Evolutionary conservation across 2,113 vertebrate genomes (phyloP).

Genomic region (Phoenicopterus ruber): DNA sequence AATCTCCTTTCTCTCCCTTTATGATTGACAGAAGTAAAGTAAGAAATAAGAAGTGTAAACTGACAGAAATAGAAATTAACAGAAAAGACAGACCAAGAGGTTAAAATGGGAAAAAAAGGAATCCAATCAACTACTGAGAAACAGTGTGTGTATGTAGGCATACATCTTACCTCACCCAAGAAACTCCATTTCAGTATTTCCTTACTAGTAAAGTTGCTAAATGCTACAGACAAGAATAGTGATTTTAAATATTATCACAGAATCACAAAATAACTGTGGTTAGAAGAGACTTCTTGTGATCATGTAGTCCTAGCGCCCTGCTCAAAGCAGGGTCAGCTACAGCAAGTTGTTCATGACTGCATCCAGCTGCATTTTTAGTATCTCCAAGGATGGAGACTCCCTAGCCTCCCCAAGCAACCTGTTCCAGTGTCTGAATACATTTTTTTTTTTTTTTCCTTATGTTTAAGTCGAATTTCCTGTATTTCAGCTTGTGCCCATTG

Average conservation of each 20-base stretch:
- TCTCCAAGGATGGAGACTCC: not conserved
- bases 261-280: not conserved
- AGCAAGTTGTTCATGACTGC: not conserved
- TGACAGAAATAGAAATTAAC: not conserved
- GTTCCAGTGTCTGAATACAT: not conserved
- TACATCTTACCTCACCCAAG: not conserved
- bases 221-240: not conserved
- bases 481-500: not conserved
- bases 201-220: not conserved
- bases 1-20: not conserved
- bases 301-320: not conserved
- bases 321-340: not conserved
- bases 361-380: not conserved
- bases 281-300: not conserved
- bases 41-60: not conserved
- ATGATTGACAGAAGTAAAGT: not conserved
- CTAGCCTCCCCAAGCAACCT: not conserved
- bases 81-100: not conserved
- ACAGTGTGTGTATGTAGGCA: fast-evolving
- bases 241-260: not conserved
- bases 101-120: not conserved
- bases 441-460: not conserved
- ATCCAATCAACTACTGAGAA: not conserved
- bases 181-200: not conserved
- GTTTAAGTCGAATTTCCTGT: not conserved